Percentiles rank a stretch among this genome's conserved stretches.
Conservation (phyloP, 2,797 vertebrate genomes). For the Gobionotothen gibberifrons region DNA sequence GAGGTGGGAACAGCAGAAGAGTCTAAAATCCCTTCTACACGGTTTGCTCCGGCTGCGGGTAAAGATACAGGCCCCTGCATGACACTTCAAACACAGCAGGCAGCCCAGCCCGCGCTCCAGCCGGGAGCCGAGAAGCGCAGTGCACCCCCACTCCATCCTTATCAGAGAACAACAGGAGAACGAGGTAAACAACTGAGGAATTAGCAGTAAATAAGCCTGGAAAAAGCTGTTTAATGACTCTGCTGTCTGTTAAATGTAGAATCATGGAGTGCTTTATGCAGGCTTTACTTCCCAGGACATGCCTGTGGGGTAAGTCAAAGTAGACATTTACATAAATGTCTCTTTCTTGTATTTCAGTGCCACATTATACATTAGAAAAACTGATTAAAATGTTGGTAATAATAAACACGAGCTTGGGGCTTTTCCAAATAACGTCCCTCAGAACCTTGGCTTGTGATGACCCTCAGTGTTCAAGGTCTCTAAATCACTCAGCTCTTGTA, state of each 20-base stretch:
- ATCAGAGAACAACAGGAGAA: slow-evolving; percentile 79
- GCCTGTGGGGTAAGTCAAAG: not conserved
- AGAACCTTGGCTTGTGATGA: slow-evolving; percentile 62
- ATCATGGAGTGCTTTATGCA: not conserved
- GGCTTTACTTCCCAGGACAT: slow-evolving; percentile 22
- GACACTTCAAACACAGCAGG: slow-evolving; percentile 75
- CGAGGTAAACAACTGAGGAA: slow-evolving; percentile 63
- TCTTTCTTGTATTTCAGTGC: not conserved
- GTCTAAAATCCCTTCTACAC: slow-evolving; percentile 56
- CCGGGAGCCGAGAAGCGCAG: slow-evolving; percentile 30
- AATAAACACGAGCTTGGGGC: slow-evolving; percentile 28
- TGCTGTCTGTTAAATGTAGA: slow-evolving; percentile 44
- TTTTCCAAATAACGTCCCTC: slow-evolving; percentile 18
- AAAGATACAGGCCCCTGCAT: slow-evolving; percentile 69
- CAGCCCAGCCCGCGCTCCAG: slow-evolving; percentile 46
- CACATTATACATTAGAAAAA: slow-evolving; percentile 7
- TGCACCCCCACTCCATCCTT: slow-evolving; percentile 63
- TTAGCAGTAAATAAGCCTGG: slow-evolving; percentile 66
- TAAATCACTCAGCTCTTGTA: slow-evolving; percentile 53
- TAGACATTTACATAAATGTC: not conserved
- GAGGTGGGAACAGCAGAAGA: slow-evolving; percentile 61
- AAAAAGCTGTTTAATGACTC: slow-evolving; percentile 52
- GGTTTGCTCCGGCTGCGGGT: slow-evolving; percentile 66
- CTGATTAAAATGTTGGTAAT: slow-evolving; percentile 14
- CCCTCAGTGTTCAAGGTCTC: slow-evolving; percentile 70